Conservation (phyloP, 1,140 invertebrate genomes). For the Holcopasites calliopsidis region DNA sequence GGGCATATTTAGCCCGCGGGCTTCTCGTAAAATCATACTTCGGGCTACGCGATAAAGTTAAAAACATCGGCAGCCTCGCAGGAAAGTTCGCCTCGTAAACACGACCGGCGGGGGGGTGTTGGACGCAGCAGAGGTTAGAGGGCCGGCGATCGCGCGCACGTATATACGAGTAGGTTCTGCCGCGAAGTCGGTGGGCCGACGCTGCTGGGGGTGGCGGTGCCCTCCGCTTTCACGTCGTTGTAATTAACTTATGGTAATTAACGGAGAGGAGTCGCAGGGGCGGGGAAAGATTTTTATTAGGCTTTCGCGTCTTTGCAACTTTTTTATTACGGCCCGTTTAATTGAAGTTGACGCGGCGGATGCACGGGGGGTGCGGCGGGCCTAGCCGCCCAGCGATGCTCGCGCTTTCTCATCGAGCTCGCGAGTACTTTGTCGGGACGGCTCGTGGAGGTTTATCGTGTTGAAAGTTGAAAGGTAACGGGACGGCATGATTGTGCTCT, state of each 20-base stretch:
- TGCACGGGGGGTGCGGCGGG: background rate
- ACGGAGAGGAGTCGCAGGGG: conserved; percentile 22
- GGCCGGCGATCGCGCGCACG: background rate
- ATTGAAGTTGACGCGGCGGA: conserved; percentile 9
- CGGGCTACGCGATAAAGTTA: conserved; percentile 75
- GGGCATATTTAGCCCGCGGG: conserved; percentile 75
- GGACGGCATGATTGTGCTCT: no score
- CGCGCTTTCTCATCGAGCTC: background rate
- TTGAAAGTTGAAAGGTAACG: no score
- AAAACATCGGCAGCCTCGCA: conserved; percentile 72
- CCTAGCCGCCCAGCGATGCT: background rate
- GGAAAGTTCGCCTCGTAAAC: conserved; percentile 77
- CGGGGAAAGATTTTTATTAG: conserved; percentile 43
- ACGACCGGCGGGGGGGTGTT: conserved; percentile 20
- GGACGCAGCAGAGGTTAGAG: background rate
- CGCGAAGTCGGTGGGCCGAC: background rate
- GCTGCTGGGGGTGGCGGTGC: background rate
- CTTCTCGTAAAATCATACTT: conserved; percentile 79
- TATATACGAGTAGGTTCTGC: background rate
- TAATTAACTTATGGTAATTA: conserved; percentile 57
- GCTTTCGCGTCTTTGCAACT: conserved; percentile 34
- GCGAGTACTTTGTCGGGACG: background rate
- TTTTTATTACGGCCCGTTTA: conserved; percentile 33
- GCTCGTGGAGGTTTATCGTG: no score
- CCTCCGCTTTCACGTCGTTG: conserved; percentile 37